Evolutionary conservation across 2,888 invertebrate species (phyloP).

Genomic region (Leptinotarsa haldemani): DNA sequence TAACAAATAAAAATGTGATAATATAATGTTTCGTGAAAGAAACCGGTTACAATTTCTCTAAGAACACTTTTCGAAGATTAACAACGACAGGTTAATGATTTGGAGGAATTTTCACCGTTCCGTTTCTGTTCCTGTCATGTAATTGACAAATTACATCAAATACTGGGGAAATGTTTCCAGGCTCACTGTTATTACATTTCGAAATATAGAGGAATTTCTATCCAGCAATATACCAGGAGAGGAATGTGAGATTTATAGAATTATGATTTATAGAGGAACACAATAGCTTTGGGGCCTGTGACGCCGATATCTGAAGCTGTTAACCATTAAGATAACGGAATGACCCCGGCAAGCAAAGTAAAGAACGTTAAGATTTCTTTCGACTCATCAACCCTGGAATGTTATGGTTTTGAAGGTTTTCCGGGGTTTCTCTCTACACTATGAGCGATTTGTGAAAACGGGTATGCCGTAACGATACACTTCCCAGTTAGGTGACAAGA

Average conservation of each 20-base stretch:
- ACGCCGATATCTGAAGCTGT: slow-evolving; percentile 38
- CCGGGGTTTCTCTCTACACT: slow-evolving; percentile 23
- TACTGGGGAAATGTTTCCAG: slow-evolving; percentile 51
- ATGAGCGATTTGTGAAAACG: slow-evolving; percentile 31
- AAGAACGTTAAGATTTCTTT: slow-evolving; percentile 35
- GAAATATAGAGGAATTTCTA: slow-evolving; percentile 38
- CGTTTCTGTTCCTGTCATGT: slow-evolving; percentile 31
- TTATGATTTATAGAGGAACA: slow-evolving; percentile 56
- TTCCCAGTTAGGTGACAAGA: neutral
- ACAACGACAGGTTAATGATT: slow-evolving; percentile 27
- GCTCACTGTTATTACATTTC: slow-evolving; percentile 55
- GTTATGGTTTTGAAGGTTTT: slow-evolving; percentile 32
- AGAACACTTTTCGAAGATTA: slow-evolving; percentile 14
- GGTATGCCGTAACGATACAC: neutral
- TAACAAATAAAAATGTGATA: slow-evolving; percentile 8
- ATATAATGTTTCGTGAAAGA: slow-evolving; percentile 5
- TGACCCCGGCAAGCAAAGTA: slow-evolving; percentile 37
- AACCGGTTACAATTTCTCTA: neutral
- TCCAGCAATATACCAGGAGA: slow-evolving; percentile 33
- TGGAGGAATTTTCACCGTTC: slow-evolving; percentile 28
- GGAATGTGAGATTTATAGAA: slow-evolving; percentile 58
- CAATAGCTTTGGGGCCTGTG: slow-evolving; percentile 48
- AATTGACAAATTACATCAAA: slow-evolving; percentile 53
- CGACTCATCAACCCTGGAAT: slow-evolving; percentile 37
- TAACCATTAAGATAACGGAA: slow-evolving; percentile 40